These are phyloP conservation scores for Astyanax mexicanus DNA, from an alignment of 2,797 vertebrate genomes.

Conservation along the genomic window DNA sequence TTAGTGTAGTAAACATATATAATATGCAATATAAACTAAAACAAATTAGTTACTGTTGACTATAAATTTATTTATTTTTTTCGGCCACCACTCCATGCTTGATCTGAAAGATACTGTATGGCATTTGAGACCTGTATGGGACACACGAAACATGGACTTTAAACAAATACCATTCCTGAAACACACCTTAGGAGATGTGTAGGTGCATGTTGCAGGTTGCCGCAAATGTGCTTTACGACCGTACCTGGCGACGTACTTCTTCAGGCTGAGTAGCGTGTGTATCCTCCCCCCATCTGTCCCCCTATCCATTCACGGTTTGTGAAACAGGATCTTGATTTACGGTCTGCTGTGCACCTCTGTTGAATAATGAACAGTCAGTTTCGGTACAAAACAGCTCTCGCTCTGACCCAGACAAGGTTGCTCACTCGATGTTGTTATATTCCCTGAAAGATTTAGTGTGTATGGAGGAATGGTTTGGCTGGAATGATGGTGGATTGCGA, in stretches of 20 bases:
- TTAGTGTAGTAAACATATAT: too few relatives aligned
- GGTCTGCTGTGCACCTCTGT: conserved; percentile 2
- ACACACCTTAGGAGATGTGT: neutral
- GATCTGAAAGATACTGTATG: too few relatives aligned
- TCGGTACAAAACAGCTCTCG: conserved; percentile 7
- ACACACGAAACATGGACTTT: too few relatives aligned
- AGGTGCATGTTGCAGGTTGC: neutral
- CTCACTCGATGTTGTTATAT: neutral
- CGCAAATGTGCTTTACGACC: neutral
- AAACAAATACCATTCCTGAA: neutral
- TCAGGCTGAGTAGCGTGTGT: neutral
- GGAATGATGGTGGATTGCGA: neutral
- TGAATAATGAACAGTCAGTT: conserved; percentile 26
- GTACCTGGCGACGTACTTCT: neutral
- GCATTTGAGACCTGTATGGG: too few relatives aligned
- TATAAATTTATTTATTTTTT: too few relatives aligned
- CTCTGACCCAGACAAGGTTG: conserved; percentile 19
- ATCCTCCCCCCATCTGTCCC: neutral
- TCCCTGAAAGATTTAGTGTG: neutral
- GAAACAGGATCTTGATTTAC: conserved; percentile 5
- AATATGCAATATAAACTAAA: too few relatives aligned
- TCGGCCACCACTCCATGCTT: too few relatives aligned
- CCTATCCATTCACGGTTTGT: neutral
- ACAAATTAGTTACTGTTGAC: too few relatives aligned
- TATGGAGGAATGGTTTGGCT: neutral